A percentile compares a stretch with the other conserved stretches of the same genome.
Conservation (phyloP, 2,888 invertebrate genomes). For the Crematogaster levior region DNA sequence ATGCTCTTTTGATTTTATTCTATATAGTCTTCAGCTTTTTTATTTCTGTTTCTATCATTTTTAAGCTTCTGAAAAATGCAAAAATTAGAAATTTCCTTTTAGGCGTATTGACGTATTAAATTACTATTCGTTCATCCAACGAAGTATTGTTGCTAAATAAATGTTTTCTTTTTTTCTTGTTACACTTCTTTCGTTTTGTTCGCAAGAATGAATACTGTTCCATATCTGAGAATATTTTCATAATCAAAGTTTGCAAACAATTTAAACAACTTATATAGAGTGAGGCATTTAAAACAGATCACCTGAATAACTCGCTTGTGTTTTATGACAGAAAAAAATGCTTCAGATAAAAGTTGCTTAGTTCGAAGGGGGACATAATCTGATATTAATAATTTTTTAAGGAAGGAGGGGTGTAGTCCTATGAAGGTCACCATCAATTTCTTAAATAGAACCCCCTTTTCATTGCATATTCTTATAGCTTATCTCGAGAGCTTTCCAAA, state of each 20-base stretch:
- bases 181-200: background rate
- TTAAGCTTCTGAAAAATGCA: background rate
- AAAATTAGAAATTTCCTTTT: background rate
- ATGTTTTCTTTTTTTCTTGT: background rate
- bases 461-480: too few species aligned
- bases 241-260: background rate
- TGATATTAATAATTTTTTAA: too few species aligned
- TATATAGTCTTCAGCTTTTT: background rate
- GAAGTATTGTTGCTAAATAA: background rate
- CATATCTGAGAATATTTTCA: background rate
- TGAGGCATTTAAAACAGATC: too few species aligned
- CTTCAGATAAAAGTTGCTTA: too few species aligned
- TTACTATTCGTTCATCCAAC: background rate
- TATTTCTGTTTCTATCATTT: background rate
- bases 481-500: too few species aligned
- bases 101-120: background rate
- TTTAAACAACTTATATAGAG: background rate
- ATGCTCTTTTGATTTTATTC: background rate
- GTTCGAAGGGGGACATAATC: too few species aligned
- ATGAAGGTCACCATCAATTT: too few species aligned
- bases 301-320: too few species aligned
- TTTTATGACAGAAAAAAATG: too few species aligned
- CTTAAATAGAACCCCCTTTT: too few species aligned
- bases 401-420: too few species aligned
- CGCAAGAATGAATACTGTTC: background rate